These are phyloP conservation scores for Xanthia icteritia DNA, from an alignment of 2,888 invertebrate species.

Conservation along the genomic window DNA sequence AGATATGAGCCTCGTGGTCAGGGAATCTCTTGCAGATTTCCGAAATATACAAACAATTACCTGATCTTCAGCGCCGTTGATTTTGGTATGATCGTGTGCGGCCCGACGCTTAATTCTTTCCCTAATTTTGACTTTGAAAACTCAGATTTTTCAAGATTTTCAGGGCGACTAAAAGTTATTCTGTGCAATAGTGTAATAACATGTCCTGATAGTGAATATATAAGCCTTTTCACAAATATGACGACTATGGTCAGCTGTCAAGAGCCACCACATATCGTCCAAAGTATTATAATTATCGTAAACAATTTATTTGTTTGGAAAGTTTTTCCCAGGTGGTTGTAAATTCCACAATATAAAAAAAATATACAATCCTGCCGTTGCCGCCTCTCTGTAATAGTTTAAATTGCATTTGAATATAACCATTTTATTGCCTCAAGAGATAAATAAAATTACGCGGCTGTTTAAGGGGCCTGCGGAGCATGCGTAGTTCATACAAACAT, in stretches of 20 bases:
- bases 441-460: too few species aligned
- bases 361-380: background rate
- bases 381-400: background rate
- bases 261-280: background rate
- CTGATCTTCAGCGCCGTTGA: background rate
- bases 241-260: background rate
- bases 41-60: background rate
- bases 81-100: too few species aligned
- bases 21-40: background rate
- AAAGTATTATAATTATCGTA: background rate
- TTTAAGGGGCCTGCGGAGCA: too few species aligned
- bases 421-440: background rate
- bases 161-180: too few species aligned
- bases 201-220: background rate
- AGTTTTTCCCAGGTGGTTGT: background rate
- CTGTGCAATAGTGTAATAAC: background rate
- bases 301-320: background rate
- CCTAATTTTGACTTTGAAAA: background rate
- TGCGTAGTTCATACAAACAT: too few species aligned
- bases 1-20: background rate
- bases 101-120: too few species aligned
- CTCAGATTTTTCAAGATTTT: background rate
- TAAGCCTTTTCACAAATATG: background rate
- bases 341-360: background rate
- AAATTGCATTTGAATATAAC: background rate